A percentile compares a stretch with the other conserved stretches of the same genome.
phyloP scores from a whole-genome alignment of 92 coral and sea anemone species.

The Parazoanthus atlanticus region DNA sequence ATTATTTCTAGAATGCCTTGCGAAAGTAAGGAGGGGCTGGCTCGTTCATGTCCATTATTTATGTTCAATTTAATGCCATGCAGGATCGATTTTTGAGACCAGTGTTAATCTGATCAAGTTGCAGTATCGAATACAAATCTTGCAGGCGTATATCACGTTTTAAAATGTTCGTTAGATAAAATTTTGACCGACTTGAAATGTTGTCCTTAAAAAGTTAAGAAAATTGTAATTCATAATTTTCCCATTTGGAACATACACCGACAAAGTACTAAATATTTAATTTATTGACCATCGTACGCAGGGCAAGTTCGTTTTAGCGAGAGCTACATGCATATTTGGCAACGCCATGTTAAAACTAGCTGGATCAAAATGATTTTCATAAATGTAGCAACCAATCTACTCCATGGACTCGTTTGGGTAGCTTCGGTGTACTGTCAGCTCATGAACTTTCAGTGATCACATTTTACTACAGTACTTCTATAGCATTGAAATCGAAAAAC shows the following conservation, averaged over 20 bases:
- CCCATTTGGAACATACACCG: background rate
- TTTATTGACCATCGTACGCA: too few relatives aligned
- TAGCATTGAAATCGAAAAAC: background rate
- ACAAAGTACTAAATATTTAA: slow-evolving; percentile 2
- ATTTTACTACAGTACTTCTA: background rate
- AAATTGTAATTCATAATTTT: background rate
- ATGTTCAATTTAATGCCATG: background rate
- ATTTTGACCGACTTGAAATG: background rate
- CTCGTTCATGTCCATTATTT: background rate
- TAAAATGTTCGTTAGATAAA: background rate
- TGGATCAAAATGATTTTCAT: too few relatives aligned
- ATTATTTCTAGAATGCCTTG: background rate
- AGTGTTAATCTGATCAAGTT: background rate
- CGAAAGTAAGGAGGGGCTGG: background rate
- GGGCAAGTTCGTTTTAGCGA: background rate
- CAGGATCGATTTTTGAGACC: background rate
- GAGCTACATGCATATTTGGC: background rate
- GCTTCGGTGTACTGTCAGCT: background rate
- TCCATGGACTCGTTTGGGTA: too few relatives aligned
- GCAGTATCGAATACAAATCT: background rate
- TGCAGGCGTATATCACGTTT: background rate
- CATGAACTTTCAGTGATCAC: too few relatives aligned
- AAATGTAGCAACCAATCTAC: background rate
- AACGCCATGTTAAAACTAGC: background rate
- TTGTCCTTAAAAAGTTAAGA: background rate